These are phyloP conservation scores for Drosophila littoralis DNA, from an alignment of 1,140 invertebrate species.

Conservation along the genomic window DNA sequence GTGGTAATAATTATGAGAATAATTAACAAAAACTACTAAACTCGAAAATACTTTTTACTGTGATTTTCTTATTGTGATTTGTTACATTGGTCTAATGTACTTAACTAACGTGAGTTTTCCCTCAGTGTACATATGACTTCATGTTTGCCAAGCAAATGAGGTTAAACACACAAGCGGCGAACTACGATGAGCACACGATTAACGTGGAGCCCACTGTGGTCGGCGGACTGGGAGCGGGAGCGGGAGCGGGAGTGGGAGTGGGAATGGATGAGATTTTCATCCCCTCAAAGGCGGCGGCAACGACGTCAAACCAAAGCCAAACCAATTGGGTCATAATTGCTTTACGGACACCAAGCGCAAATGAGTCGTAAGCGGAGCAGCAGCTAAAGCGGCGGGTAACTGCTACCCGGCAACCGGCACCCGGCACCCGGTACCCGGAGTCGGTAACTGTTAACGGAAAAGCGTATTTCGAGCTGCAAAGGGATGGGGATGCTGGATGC, in stretches of 20 bases:
- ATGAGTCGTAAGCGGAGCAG: conserved; percentile 70
- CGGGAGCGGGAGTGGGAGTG: too few species aligned
- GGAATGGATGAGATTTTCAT: too few species aligned
- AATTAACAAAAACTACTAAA: too few species aligned
- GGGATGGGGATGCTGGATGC: conserved; percentile 3
- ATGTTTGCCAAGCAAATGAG: conserved; percentile 60
- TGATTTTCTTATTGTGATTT: neutral
- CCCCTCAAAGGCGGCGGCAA: neutral
- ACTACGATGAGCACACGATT: conserved; percentile 6
- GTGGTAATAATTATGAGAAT: too few species aligned
- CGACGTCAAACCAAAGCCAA: conserved; percentile 57
- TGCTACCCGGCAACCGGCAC: conserved; percentile 4
- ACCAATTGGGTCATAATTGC: conserved; percentile 81
- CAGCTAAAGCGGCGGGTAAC: conserved; percentile 4
- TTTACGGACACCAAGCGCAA: conserved; percentile 78
- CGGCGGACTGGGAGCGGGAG: neutral
- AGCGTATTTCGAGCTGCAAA: neutral
- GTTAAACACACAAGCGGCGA: conserved; percentile 66
- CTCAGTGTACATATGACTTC: conserved; percentile 48
- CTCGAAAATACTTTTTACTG: too few species aligned
- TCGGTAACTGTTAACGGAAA: neutral
- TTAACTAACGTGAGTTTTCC: neutral
- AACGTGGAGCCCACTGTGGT: neutral
- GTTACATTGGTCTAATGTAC: neutral
- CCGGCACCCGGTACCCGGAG: neutral